phyloP scores from a whole-genome alignment of 2,113 vertebrate species.

The Macquaria ambigua region DNA sequence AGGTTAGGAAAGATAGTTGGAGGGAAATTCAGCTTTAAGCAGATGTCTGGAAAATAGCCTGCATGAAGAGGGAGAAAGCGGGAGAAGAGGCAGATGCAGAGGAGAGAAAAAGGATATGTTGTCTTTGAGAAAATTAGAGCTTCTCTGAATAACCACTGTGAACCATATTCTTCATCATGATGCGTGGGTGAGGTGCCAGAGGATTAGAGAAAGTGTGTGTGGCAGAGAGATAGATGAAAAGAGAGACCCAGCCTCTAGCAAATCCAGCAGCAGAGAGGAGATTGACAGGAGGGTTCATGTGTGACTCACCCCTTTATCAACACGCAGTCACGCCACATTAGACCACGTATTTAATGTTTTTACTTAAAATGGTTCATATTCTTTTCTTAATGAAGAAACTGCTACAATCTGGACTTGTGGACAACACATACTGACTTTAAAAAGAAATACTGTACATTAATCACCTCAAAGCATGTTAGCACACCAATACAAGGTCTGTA shows the following conservation, averaged over 20 bases:
- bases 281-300: slow-evolving; percentile 56
- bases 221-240: slow-evolving; percentile 54
- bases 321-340: slow-evolving; percentile 36
- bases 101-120: slow-evolving; percentile 40
- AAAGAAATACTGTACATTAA: background rate
- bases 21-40: slow-evolving; percentile 21
- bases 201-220: slow-evolving; percentile 67
- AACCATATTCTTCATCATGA: slow-evolving; percentile 60
- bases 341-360: slow-evolving; percentile 14
- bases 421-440: background rate
- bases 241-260: slow-evolving; percentile 31
- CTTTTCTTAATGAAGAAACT: slow-evolving; percentile 1
- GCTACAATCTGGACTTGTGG: background rate
- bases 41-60: slow-evolving; percentile 35
- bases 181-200: slow-evolving; percentile 67
- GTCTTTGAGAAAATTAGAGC: slow-evolving; percentile 73
- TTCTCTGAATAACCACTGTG: slow-evolving; percentile 65
- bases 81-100: slow-evolving; percentile 38
- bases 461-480: background rate
- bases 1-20: slow-evolving; percentile 18
- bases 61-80: slow-evolving; percentile 25
- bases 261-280: slow-evolving; percentile 54
- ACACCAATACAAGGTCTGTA: background rate
- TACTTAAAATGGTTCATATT: background rate
- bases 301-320: slow-evolving; percentile 59